A percentile compares a stretch with the other conserved stretches of the same genome.
Evolutionary conservation across 2,888 invertebrate species (phyloP).

Genomic region (Hypena proboscidalis): DNA sequence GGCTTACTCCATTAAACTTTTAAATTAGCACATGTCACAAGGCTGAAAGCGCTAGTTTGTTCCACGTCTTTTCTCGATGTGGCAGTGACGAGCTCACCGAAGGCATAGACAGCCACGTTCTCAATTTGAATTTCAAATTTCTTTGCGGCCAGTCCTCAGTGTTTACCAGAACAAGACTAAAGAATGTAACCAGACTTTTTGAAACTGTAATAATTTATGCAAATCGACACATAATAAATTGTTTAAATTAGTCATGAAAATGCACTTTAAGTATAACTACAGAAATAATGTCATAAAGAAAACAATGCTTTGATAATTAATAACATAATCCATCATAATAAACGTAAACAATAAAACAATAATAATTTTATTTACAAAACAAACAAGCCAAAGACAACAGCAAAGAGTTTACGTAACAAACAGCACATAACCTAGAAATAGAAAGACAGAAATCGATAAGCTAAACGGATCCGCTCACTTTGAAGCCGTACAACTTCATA

Average conservation of each 20-base stretch:
- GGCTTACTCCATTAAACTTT: too few species aligned
- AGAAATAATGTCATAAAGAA: too few species aligned
- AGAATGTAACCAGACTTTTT: conserved; percentile 21
- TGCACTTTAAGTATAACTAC: too few species aligned
- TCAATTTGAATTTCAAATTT: conserved; percentile 32
- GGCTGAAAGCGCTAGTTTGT: not conserved
- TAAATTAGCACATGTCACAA: not conserved
- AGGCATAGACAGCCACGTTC: conserved; percentile 1
- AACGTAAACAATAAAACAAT: too few species aligned
- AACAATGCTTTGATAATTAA: too few species aligned
- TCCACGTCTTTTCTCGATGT: conserved; percentile 1
- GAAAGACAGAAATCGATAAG: conserved; percentile 23
- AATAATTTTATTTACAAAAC: not conserved
- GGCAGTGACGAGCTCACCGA: not conserved
- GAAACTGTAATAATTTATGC: conserved; percentile 13
- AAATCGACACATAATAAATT: conserved; percentile 1
- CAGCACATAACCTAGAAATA: conserved; percentile 17
- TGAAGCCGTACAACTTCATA: conserved; percentile 33
- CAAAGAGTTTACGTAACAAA: conserved; percentile 12
- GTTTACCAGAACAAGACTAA: conserved; percentile 36
- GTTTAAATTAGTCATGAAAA: too few species aligned
- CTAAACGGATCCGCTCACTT: conserved; percentile 36
- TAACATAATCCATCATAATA: too few species aligned
- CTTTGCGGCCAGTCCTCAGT: conserved; percentile 19
- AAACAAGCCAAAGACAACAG: conserved; percentile 7